Evolutionary conservation across 2,888 invertebrate genomes (phyloP).

Genomic region (Clivina fossor): DNA sequence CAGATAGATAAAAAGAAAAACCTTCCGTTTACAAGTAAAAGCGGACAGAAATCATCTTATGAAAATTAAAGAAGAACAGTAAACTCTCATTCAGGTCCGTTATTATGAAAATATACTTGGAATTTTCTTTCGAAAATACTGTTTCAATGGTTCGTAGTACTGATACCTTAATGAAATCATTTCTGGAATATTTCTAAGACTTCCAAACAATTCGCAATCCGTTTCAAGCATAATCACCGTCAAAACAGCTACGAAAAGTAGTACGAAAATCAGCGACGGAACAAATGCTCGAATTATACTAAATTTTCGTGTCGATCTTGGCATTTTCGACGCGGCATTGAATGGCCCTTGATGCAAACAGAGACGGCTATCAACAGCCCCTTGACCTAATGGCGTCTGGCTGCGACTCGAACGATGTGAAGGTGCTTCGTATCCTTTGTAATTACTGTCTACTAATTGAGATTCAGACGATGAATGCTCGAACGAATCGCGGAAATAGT

Average conservation of each 20-base stretch:
- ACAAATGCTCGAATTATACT: slow-evolving; percentile 72
- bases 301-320: slow-evolving; percentile 57
- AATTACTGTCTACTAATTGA: slow-evolving; percentile 59
- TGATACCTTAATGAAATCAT: slow-evolving; percentile 73
- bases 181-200: slow-evolving; percentile 74
- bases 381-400: slow-evolving; percentile 54
- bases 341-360: slow-evolving; percentile 46
- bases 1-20: too few relatives aligned
- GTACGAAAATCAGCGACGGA: slow-evolving; percentile 75
- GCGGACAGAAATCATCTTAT: too few relatives aligned
- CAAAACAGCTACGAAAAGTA: slow-evolving; percentile 66
- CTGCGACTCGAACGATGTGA: slow-evolving; percentile 56
- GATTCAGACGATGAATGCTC: slow-evolving; percentile 82
- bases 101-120: slow-evolving; percentile 64
- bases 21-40: too few relatives aligned
- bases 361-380: slow-evolving; percentile 50
- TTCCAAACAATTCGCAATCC: slow-evolving; percentile 70
- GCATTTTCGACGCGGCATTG: slow-evolving; percentile 44
- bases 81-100: too few relatives aligned
- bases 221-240: slow-evolving; percentile 77
- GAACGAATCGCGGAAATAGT: slow-evolving; percentile 73
- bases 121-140: slow-evolving; percentile 68
- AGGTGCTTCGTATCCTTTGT: slow-evolving; percentile 49
- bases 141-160: slow-evolving; percentile 82
- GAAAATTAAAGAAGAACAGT: too few relatives aligned